A percentile compares a stretch with the other conserved stretches of the same genome.
Conservation (phyloP, 1,140 invertebrate genomes). For the Diorhabda carinulata region DNA sequence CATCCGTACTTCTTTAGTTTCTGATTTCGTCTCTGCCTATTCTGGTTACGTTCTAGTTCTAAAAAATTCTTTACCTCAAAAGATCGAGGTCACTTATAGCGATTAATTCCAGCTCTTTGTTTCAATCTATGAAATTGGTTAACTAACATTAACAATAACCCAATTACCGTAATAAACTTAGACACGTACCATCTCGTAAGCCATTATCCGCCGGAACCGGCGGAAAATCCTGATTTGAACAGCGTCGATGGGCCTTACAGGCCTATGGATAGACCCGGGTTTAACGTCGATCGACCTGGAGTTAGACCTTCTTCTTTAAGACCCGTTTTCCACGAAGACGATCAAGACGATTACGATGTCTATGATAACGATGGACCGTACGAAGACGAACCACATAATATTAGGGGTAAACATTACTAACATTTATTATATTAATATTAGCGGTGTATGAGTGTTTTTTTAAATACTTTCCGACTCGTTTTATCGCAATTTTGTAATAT, state of each 20-base stretch:
- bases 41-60: too few species aligned
- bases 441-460: not conserved
- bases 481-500: too few species aligned
- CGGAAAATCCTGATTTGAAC: constrained; percentile 46
- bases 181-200: constrained; percentile 59
- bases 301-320: constrained; percentile 7
- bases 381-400: constrained; percentile 20
- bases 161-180: constrained; percentile 37
- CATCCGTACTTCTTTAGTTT: too few species aligned
- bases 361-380: constrained; percentile 6
- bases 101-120: too few species aligned
- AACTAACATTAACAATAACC: constrained; percentile 13
- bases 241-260: constrained; percentile 52
- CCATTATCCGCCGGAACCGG: constrained; percentile 51
- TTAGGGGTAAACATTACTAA: constrained; percentile 22
- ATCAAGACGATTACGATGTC: constrained; percentile 11
- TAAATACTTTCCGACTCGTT: too few species aligned
- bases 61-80: too few species aligned
- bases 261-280: constrained; percentile 46
- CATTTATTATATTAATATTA: not conserved
- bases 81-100: too few species aligned
- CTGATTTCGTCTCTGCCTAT: too few species aligned
- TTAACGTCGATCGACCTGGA: not conserved
- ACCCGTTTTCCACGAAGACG: constrained; percentile 18
- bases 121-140: not conserved